Evolutionary conservation across 2,797 vertebrate genomes (phyloP), one percentile per base, ranked within the genome.

Genomic region (Silurus lanzhouensis): DNA sequence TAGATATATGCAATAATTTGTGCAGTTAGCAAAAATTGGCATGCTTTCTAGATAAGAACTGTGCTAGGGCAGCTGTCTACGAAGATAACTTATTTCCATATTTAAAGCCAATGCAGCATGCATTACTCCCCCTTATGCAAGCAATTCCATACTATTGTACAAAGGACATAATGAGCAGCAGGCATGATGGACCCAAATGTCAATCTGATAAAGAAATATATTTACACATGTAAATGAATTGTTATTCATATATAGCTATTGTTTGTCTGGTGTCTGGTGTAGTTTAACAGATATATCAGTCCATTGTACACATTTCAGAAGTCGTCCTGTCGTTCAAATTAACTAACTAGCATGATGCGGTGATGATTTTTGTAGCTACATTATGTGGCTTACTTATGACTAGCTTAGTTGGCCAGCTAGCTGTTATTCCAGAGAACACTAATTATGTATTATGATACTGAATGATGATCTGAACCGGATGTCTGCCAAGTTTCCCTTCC

Each of bases 301-400:
- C 77, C 12, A 55, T 81, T 66, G 79, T 81, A 46, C 79, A 66
- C 46, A 27, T 81, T 81, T 81, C 15, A 67, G 46, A 81, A 66
- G n/a, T 66, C 15, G n/a, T 79, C 10, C 31, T 44, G 57, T 44
- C 22, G 7, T 27, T 52, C 1, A 81, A 52, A 52, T 20, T 0
- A 66, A 19, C 79, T 27, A 66, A 46, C 79, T 81, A 81, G 38
- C 19, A 79, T 63, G 31, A 79, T 44, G 57, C 52, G 27, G 25
- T 52, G 5, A 27, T 10, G 1, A 14, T 5, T 17, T 27, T 5
- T 44, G 76, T 13, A 61, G 44, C 44, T 66, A 27, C 15, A 27
- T 48, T 27, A 27, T 66, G 44, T 52, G 61, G 52, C 61, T 66
- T 64, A 52, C 58, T 14, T 61, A 63, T 14, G n/a, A 64, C 22